These are phyloP conservation scores for Typhlomys cinereus DNA, from an alignment of 2,113 vertebrate genomes.

Conservation along the genomic window DNA sequence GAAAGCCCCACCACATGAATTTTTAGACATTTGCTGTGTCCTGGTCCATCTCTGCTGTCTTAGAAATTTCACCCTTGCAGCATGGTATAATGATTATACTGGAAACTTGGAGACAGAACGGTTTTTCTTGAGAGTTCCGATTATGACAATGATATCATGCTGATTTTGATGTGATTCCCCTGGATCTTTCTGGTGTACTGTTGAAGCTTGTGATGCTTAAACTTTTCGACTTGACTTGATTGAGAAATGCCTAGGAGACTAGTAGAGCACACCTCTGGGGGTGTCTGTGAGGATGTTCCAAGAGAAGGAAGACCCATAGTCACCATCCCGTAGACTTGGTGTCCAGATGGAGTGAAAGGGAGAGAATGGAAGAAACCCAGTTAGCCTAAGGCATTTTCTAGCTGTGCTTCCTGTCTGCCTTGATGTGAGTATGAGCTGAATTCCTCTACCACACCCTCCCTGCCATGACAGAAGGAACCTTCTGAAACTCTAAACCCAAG, in stretches of 20 bases:
- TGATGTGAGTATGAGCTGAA: background rate
- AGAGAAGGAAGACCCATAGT: background rate
- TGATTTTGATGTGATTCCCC: background rate
- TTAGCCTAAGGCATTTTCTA: background rate
- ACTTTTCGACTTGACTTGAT: background rate
- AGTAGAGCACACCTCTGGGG: background rate
- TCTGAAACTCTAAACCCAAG: too few species aligned
- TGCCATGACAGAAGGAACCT: background rate
- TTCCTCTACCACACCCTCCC: too few species aligned
- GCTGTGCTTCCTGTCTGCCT: background rate
- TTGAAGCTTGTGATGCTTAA: background rate
- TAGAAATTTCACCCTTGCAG: background rate
- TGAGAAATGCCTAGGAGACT: background rate
- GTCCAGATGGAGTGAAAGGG: background rate
- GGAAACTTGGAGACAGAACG: background rate
- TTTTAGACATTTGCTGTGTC: background rate
- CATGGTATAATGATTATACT: background rate
- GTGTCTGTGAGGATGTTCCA: background rate
- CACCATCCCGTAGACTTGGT: background rate
- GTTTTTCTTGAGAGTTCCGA: slow-evolving; percentile 24
- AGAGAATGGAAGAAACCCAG: background rate
- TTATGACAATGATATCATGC: background rate
- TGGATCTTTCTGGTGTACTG: background rate
- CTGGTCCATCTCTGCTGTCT: background rate
- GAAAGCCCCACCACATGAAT: background rate